Conservation (phyloP, 1,140 invertebrate species). For the Drosophila sucinea region DNA sequence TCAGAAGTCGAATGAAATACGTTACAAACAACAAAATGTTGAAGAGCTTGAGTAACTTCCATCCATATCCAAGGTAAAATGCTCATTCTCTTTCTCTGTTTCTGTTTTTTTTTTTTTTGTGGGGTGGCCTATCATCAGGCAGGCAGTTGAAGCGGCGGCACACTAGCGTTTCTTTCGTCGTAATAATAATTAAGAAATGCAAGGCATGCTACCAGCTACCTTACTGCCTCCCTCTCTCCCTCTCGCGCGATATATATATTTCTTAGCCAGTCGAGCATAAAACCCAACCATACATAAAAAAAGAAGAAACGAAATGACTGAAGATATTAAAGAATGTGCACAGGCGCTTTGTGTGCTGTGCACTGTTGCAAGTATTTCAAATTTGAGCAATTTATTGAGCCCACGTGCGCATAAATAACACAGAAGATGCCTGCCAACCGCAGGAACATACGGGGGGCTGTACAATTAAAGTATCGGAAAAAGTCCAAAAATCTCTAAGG, state of each 20-base stretch:
- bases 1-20: conserved; percentile 58
- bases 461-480: not conserved
- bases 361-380: conserved; percentile 51
- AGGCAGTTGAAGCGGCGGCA: not conserved
- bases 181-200: conserved; percentile 78
- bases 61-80: conserved; percentile 33
- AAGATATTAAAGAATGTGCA: conserved; percentile 6
- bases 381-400: conserved; percentile 59
- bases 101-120: not conserved
- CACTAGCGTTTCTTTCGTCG: conserved; percentile 29
- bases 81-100: conserved; percentile 26
- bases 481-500: not conserved
- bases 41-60: conserved; percentile 64
- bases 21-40: conserved; percentile 66
- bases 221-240: too few species aligned
- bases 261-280: conserved; percentile 69
- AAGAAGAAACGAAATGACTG: conserved; percentile 25
- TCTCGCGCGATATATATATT: conserved; percentile 27
- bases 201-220: conserved; percentile 43
- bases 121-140: conserved; percentile 3
- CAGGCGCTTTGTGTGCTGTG: not conserved
- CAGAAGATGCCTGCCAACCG: not conserved
- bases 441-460: not conserved
- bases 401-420: conserved; percentile 55
- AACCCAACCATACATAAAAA: conserved; percentile 29